Evolutionary conservation across 1,140 invertebrate genomes (phyloP), one percentile per base, ranked within the genome.

Genomic region (Melitaea cinxia): DNA sequence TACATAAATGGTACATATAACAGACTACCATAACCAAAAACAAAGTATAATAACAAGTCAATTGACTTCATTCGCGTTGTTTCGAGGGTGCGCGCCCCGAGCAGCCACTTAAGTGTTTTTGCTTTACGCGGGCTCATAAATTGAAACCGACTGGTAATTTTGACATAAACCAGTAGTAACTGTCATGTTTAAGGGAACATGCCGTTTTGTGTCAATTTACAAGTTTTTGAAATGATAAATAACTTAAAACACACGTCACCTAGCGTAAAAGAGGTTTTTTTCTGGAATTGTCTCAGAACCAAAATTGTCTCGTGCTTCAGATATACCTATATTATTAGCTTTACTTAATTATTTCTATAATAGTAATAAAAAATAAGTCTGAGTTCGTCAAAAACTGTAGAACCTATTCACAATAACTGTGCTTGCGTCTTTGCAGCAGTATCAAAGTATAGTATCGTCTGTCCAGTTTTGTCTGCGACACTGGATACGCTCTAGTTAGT

Each of bases 141-240:
- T 88, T 88, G 83, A 72, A 58, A 63, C 55, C 72, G 73, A 82
- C 75, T 77, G 82, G 88, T 88, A 89, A 89, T 88, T 88, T 85
- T 88, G 87, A 89, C 87, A 79, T 85, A 80, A 84, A 85, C 75
- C 87, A 89, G 85, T 71, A 82, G 80, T 83, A 85, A 79, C 83
- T 83, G 85, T 88, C 85, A 80, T 52, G 65, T 78, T 79, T 74
- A 64, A 75, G 77, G 77, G 75, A 80, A 75, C 68, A 55, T 60
- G 54, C 68, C 79, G 82, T 85, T 89, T 86, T 83, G 80, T 85
- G 82, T 88, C 82, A 83, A 72, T 77, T 83, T 76, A 82, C 72
- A 62, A 71, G 49, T 57, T 53, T 53, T 50, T 19, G 37, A 59
- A 57, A 66, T 85, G 83, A 88, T 80, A 74, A 78, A 84, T 85